A percentile compares a stretch with the other conserved stretches of the same genome.
Conservation (phyloP, 2,888 invertebrate genomes). For the Chymomyza procnemis region DNA sequence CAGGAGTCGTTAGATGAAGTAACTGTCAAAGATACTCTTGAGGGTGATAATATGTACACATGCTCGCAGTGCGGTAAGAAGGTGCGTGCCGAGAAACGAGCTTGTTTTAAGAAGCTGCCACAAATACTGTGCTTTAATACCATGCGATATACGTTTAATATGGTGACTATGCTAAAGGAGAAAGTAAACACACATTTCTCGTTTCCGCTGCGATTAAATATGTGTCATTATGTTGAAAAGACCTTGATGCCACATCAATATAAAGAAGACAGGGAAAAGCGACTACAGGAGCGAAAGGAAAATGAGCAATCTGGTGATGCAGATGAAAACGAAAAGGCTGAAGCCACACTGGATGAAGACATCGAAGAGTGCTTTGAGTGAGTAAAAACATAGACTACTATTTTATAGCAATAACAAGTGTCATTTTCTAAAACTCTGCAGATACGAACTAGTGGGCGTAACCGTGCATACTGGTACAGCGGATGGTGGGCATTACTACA, state of each 20-base stretch:
- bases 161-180: conserved; percentile 97
- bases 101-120: conserved; percentile 95
- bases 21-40: conserved; percentile 97
- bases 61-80: conserved; percentile 97
- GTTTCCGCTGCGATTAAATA: conserved; percentile 94
- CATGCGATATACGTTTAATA: conserved; percentile 98
- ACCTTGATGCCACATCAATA: conserved; percentile 94
- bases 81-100: conserved; percentile 95
- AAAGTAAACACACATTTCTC: conserved; percentile 98
- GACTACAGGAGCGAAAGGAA: conserved; percentile 75
- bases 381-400: conserved; percentile 68
- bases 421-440: too few relatives aligned
- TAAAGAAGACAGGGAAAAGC: conserved; percentile 84
- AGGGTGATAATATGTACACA: conserved; percentile 98
- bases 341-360: conserved; percentile 78
- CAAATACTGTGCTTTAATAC: conserved; percentile 97
- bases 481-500: conserved; percentile 97
- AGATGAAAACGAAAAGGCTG: conserved; percentile 57
- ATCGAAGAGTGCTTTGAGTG: conserved; percentile 87
- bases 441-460: conserved; percentile 92
- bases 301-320: conserved; percentile 31
- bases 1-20: conserved; percentile 97
- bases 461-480: conserved; percentile 99
- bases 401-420: too few relatives aligned
- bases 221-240: conserved; percentile 96